A percentile compares a stretch with the other conserved stretches of the same genome.
These are phyloP conservation scores for Cydia strobilella DNA, from an alignment of 1,140 invertebrate species.

Conservation along the genomic window DNA sequence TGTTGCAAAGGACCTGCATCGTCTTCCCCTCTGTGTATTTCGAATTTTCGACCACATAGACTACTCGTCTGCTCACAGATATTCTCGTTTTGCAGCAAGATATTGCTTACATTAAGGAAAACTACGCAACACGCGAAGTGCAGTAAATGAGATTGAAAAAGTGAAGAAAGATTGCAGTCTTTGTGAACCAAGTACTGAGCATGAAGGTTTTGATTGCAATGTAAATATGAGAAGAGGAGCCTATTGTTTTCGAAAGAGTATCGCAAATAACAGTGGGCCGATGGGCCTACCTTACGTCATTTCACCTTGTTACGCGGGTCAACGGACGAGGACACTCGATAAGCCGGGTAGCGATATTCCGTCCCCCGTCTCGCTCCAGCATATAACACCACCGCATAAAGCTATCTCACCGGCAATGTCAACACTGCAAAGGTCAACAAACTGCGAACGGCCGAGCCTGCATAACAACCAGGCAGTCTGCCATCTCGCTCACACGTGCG, in stretches of 20 bases:
- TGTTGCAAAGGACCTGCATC: not conserved
- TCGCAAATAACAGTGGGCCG: not conserved
- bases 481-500: not conserved
- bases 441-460: not conserved
- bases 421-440: not conserved
- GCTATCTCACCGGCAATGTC: not conserved
- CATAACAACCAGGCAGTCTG: not conserved
- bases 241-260: not conserved
- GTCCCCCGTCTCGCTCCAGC: not conserved
- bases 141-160: not conserved
- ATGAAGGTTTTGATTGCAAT: not conserved
- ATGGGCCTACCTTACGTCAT: not conserved
- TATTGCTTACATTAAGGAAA: not conserved
- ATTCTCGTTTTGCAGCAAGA: not conserved
- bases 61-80: not conserved
- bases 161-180: not conserved
- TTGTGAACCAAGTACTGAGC: not conserved
- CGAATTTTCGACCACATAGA: not conserved
- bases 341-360: not conserved
- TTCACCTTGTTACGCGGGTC: not conserved
- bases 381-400: not conserved
- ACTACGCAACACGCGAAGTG: not conserved
- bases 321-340: not conserved
- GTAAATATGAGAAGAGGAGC: not conserved
- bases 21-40: not conserved